A percentile compares a stretch with the other conserved stretches of the same genome.
Evolutionary conservation across 2,888 invertebrate species (phyloP).

Genomic region (Ariolimax columbianus): DNA sequence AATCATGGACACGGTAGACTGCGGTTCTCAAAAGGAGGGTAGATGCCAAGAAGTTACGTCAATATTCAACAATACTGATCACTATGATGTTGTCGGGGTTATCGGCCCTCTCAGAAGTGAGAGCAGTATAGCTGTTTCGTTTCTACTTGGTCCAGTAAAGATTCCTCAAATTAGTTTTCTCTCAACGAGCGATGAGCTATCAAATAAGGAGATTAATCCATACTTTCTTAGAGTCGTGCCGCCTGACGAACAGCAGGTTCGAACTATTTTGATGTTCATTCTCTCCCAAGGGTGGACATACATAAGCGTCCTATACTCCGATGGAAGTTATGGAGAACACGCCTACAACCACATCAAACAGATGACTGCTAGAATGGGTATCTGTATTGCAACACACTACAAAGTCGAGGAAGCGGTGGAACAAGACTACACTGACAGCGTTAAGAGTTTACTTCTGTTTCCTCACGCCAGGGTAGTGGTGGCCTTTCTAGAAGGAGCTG

Average conservation of each 20-base stretch:
- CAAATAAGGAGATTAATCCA: constrained; percentile 58
- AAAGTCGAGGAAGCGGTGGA: neutral
- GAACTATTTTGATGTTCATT: constrained; percentile 60
- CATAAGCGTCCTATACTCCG: constrained; percentile 86
- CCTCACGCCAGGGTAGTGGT: constrained; percentile 61
- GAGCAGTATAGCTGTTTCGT: constrained; percentile 53
- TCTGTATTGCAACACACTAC: constrained; percentile 34
- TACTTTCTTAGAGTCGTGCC: constrained; percentile 64
- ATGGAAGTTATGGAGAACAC: constrained; percentile 80
- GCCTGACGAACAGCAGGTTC: constrained; percentile 62
- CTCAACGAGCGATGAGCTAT: constrained; percentile 61
- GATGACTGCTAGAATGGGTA: neutral
- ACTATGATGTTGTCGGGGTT: constrained; percentile 43
- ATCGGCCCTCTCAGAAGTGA: constrained; percentile 36
- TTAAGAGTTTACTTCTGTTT: constrained; percentile 48
- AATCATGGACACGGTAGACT: neutral
- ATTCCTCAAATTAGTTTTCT: constrained; percentile 63
- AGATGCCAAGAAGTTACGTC: neutral
- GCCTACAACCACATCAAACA: constrained; percentile 51
- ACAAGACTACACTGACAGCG: constrained; percentile 47
- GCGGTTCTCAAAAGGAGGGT: neutral
- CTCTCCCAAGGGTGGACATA: constrained; percentile 85
- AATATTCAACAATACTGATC: neutral
- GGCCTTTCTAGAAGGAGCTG: constrained; percentile 62
- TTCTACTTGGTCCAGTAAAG: constrained; percentile 57